Evolutionary conservation across 2,888 invertebrate species (phyloP).

Genomic region (Pycnomerus fuliginosus): DNA sequence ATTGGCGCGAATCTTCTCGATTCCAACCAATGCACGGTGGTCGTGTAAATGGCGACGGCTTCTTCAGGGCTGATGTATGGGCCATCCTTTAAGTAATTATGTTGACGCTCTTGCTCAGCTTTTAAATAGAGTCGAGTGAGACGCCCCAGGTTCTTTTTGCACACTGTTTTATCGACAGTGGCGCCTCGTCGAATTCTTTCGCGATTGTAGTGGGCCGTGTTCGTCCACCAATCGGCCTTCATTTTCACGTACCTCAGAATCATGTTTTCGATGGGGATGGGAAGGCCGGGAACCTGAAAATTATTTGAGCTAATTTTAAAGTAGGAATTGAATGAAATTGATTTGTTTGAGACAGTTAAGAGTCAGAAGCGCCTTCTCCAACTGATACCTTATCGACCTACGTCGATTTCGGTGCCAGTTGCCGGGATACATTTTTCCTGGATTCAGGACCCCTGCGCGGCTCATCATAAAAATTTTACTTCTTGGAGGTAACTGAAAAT

Average conservation of each 20-base stretch:
- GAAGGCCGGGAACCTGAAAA: conserved; percentile 88
- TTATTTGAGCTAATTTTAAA: too few relatives aligned
- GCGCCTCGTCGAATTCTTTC: conserved; percentile 99
- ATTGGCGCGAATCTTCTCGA: conserved; percentile 98
- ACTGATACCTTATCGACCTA: conserved; percentile 13
- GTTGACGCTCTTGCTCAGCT: conserved; percentile 98
- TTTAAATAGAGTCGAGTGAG: conserved; percentile 95
- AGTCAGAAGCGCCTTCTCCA: conserved; percentile 23
- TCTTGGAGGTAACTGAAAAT: too few relatives aligned
- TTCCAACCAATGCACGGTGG: conserved; percentile 99
- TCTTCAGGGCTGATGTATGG: conserved; percentile 99
- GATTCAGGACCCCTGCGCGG: conserved; percentile 39
- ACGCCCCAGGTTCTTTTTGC: conserved; percentile 99
- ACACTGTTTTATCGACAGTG: conserved; percentile 99
- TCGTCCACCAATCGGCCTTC: conserved; percentile 99
- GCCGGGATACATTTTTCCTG: conserved; percentile 28
- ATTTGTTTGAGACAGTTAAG: too few relatives aligned
- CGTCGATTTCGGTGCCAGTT: conserved; percentile 16
- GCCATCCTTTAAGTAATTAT: conserved; percentile 99
- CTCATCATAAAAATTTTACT: conserved; percentile 37
- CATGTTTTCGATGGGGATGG: conserved; percentile 99
- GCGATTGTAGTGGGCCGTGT: conserved; percentile 99
- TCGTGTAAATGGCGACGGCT: conserved; percentile 99
- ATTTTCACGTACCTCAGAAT: conserved; percentile 99
- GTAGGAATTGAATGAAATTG: too few relatives aligned